Percentiles rank a stretch among this genome's conserved stretches.
phyloP scores from a whole-genome alignment of 1,140 invertebrate species.

The Ceratina australensis region DNA sequence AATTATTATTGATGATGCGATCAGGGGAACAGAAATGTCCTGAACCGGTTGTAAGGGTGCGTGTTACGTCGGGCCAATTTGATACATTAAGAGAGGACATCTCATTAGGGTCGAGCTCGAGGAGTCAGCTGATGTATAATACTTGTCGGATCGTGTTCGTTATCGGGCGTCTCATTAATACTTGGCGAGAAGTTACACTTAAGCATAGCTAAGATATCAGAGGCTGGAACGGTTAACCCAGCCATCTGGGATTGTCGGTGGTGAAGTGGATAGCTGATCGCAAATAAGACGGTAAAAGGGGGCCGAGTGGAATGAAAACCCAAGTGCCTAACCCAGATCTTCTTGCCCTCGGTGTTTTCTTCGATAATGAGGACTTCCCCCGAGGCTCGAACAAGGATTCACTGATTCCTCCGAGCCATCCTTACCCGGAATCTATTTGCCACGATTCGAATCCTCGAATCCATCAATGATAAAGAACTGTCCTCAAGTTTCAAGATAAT shows the following conservation, averaged over 20 bases:
- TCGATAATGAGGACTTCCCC: conserved; percentile 17
- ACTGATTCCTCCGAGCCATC: not conserved
- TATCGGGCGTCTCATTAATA: conserved; percentile 30
- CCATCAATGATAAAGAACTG: conserved; percentile 9
- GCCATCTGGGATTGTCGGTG: conserved; percentile 12
- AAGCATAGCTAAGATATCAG: conserved; percentile 29
- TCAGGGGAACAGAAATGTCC: no score
- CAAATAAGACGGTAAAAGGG: conserved; percentile 41
- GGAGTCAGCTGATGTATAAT: no score
- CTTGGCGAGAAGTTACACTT: conserved; percentile 13
- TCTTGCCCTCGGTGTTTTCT: conserved; percentile 12
- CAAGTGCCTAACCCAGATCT: conserved; percentile 1
- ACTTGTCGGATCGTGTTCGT: no score
- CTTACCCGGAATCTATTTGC: no score
- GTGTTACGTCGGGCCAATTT: no score
- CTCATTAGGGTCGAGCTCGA: conserved; percentile 48
- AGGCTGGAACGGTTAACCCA: conserved; percentile 29
- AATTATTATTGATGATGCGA: no score
- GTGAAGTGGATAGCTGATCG: conserved; percentile 33
- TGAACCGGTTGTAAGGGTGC: no score
- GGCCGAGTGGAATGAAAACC: conserved; percentile 1
- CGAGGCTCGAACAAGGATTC: not conserved
- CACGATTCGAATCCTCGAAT: not conserved
- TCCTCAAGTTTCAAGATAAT: no score
- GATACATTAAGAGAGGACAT: conserved; percentile 8